A percentile compares a stretch with the other conserved stretches of the same genome.
Evolutionary conservation across 2,888 invertebrate genomes (phyloP).

Genomic region (Sinodicranocentrus sp.): DNA sequence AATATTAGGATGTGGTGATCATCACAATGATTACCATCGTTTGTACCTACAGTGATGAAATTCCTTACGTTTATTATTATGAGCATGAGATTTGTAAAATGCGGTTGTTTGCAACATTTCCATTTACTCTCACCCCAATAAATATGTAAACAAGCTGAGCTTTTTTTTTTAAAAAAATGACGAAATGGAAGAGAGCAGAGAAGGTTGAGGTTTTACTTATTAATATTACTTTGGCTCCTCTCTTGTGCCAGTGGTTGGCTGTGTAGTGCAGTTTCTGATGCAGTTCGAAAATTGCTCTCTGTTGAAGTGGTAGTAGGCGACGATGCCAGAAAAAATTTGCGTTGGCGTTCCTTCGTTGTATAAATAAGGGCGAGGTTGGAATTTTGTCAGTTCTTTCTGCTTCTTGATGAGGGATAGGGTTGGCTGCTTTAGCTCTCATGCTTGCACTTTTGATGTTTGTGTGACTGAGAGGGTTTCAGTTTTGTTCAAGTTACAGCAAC

Average conservation of each 20-base stretch:
- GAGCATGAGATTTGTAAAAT: no score
- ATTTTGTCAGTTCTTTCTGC: slow-evolving; percentile 49
- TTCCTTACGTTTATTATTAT: slow-evolving; percentile 15
- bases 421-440: slow-evolving; percentile 13
- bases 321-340: slow-evolving; percentile 8
- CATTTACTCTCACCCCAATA: no score
- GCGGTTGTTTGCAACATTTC: no score
- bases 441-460: not conserved
- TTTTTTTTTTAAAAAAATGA: no score
- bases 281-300: no score
- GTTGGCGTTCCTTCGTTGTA: slow-evolving; percentile 37
- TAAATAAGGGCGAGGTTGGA: slow-evolving; percentile 57
- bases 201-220: no score
- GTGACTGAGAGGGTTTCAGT: slow-evolving; percentile 1
- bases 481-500: not conserved
- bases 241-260: no score
- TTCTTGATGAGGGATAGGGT: slow-evolving; percentile 46
- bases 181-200: no score
- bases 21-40: slow-evolving; percentile 23
- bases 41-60: slow-evolving; percentile 33
- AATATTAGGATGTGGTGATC: slow-evolving; percentile 46
- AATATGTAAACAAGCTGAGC: no score
- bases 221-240: no score
- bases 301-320: no score
- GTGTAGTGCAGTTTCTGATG: no score